These are phyloP conservation scores for Aspidapion aeneum DNA, from an alignment of 2,888 invertebrate genomes.

Conservation along the genomic window DNA sequence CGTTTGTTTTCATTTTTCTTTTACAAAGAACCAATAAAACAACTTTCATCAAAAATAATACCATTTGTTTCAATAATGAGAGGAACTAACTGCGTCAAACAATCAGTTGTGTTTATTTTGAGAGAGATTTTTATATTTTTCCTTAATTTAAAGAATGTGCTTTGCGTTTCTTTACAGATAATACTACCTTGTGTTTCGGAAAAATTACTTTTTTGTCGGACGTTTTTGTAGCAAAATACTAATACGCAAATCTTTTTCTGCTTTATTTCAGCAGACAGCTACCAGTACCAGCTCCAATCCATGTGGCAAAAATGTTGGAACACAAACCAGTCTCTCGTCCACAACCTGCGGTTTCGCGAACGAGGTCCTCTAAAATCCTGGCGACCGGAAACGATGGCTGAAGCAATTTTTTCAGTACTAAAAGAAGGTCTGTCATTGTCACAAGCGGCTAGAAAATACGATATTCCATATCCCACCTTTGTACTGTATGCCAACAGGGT, in stretches of 20 bases:
- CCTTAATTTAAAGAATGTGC: too few relatives aligned
- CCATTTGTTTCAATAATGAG: too few relatives aligned
- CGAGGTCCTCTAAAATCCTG: slow-evolving; percentile 90
- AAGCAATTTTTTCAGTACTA: slow-evolving; percentile 88
- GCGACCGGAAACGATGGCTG: slow-evolving; percentile 94
- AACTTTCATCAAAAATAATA: too few relatives aligned
- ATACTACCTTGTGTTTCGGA: too few relatives aligned
- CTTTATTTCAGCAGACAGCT: slow-evolving; percentile 76
- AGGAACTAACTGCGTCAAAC: too few relatives aligned
- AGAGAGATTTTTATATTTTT: too few relatives aligned
- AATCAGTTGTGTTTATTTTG: too few relatives aligned
- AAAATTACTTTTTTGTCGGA: too few relatives aligned
- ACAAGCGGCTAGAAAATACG: slow-evolving; percentile 90
- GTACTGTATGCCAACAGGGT: slow-evolving; percentile 90
- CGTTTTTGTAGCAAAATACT: not conserved
- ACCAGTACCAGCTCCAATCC: slow-evolving; percentile 91
- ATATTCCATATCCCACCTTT: slow-evolving; percentile 93
- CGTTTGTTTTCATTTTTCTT: too few relatives aligned
- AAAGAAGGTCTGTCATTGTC: slow-evolving; percentile 87
- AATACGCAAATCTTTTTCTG: not conserved
- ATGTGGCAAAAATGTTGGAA: slow-evolving; percentile 98
- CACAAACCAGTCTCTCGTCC: slow-evolving; percentile 86
- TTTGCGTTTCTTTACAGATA: too few relatives aligned
- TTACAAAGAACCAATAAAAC: too few relatives aligned
- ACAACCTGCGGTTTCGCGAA: slow-evolving; percentile 87